phyloP scores from a whole-genome alignment of 1,140 invertebrate genomes.

The Aphaenogaster floridana region DNA sequence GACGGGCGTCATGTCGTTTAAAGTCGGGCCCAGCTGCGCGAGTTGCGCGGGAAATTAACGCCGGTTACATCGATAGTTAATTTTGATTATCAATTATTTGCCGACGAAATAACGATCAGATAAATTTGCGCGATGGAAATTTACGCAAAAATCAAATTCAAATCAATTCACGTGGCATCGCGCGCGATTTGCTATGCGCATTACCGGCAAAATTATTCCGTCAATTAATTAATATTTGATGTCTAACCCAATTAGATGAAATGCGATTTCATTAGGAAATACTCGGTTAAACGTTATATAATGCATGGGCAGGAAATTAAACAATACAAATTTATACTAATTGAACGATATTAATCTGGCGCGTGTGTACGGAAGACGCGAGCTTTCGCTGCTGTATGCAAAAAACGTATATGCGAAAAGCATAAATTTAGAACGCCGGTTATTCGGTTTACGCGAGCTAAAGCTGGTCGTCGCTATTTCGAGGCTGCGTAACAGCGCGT shows the following conservation, averaged over 20 bases:
- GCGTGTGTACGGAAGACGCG: neutral
- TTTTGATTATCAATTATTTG: slow-evolving; percentile 58
- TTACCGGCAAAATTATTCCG: neutral
- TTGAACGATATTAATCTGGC: neutral
- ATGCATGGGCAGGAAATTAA: slow-evolving; percentile 13
- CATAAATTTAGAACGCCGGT: neutral
- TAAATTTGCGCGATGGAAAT: slow-evolving; percentile 28
- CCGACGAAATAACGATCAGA: neutral
- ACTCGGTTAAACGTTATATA: slow-evolving; percentile 1
- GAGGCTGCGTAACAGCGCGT: neutral
- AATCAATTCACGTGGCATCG: slow-evolving; percentile 1
- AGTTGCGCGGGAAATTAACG: slow-evolving; percentile 3
- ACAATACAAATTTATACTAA: slow-evolving; percentile 35
- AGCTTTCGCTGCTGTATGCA: neutral
- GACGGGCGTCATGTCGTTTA: neutral
- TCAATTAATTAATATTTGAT: slow-evolving; percentile 57
- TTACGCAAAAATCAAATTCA: slow-evolving; percentile 22
- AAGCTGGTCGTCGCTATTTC: slow-evolving; percentile 18
- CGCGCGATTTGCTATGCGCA: neutral
- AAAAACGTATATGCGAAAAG: neutral
- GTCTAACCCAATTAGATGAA: slow-evolving; percentile 36
- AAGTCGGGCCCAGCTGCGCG: neutral
- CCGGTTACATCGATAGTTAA: slow-evolving; percentile 17
- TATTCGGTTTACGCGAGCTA: neutral
- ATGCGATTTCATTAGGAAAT: slow-evolving; percentile 15